Evolutionary conservation across 1,140 invertebrate genomes (phyloP).

Genomic region (Pogonus chalceus): DNA sequence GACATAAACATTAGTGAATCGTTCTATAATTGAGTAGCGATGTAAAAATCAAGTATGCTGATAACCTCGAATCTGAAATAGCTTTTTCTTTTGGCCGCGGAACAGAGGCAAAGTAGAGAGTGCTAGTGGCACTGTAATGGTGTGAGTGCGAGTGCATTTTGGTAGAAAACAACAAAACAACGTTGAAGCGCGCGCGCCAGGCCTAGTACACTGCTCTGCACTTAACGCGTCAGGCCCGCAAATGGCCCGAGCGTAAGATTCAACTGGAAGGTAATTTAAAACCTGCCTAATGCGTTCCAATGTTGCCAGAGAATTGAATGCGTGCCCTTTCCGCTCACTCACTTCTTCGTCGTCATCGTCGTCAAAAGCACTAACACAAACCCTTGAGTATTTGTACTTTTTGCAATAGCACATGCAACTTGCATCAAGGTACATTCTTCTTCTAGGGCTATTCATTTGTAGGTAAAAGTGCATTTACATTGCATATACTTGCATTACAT

Average conservation of each 20-base stretch:
- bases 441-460: no score
- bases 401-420: not conserved
- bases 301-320: slow-evolving; percentile 6
- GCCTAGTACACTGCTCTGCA: slow-evolving; percentile 5
- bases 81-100: no score
- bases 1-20: no score
- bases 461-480: no score
- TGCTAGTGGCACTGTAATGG: not conserved
- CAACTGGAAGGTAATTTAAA: slow-evolving; percentile 4
- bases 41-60: no score
- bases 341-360: no score
- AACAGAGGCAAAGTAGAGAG: not conserved
- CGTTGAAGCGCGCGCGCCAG: not conserved
- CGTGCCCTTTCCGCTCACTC: not conserved
- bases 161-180: slow-evolving; percentile 5
- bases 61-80: no score
- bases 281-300: slow-evolving; percentile 6
- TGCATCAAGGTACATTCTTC: no score
- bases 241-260: slow-evolving; percentile 4
- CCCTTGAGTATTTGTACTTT: not conserved
- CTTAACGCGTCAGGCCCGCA: slow-evolving; percentile 1
- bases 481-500: no score
- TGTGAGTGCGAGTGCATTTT: not conserved
- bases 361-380: no score
- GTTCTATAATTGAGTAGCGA: no score